Conservation (phyloP, 2,797 vertebrate genomes). For the Anisognathus igniventris region DNA sequence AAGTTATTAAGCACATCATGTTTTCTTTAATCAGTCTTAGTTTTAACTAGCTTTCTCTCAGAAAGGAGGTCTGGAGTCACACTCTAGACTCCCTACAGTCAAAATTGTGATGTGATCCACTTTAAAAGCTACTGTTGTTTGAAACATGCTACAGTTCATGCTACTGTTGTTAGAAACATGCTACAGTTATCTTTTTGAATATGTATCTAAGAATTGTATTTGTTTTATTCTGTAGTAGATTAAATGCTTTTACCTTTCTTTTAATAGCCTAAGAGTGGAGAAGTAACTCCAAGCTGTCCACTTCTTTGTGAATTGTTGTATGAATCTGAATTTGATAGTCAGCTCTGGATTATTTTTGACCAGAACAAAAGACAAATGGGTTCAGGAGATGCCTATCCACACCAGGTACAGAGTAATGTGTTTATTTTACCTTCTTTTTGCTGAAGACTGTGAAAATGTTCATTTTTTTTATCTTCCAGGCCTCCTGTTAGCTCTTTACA, state of each 20-base stretch:
- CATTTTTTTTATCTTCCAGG: background rate
- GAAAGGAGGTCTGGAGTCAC: background rate
- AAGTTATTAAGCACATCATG: background rate
- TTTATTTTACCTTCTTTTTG: background rate
- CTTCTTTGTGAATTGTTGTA: constrained; percentile 94
- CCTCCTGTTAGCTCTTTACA: background rate
- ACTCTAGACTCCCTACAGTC: background rate
- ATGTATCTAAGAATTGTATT: background rate
- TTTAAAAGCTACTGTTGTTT: background rate
- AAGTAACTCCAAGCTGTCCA: constrained; percentile 95
- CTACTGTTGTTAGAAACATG: background rate
- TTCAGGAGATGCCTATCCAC: constrained; percentile 96
- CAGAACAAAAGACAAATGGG: constrained; percentile 97
- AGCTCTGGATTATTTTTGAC: constrained; percentile 97
- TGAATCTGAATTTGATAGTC: constrained; percentile 98
- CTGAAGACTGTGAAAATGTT: background rate
- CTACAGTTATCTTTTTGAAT: background rate
- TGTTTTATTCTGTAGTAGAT: background rate
- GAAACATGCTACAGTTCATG: background rate
- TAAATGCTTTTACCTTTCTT: constrained; percentile 15
- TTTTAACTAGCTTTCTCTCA: background rate
- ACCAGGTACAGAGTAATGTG: constrained; percentile 81
- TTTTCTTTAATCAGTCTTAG: background rate
- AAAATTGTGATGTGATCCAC: background rate
- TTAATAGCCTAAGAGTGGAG: constrained; percentile 91